These are phyloP conservation scores for Formica aserva DNA, from an alignment of 2,888 invertebrate genomes.

Conservation along the genomic window DNA sequence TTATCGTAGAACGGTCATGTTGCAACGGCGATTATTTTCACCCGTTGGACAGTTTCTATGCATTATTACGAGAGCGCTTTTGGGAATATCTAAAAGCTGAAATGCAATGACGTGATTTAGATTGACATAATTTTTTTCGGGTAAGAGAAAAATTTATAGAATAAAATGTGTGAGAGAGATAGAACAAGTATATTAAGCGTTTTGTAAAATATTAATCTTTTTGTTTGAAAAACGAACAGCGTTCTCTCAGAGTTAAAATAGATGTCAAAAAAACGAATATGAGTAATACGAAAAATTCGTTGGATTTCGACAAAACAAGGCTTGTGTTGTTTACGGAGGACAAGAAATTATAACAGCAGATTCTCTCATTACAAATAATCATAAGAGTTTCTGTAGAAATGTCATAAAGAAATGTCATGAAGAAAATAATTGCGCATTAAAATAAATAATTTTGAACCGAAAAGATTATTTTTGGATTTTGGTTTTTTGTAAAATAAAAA, in stretches of 20 bases:
- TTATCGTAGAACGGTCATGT: neutral
- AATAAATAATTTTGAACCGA: neutral
- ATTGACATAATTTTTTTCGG: slow-evolving; percentile 17
- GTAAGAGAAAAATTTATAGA: neutral
- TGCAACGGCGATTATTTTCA: slow-evolving; percentile 12
- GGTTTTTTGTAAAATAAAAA: neutral
- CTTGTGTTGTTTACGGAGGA: neutral
- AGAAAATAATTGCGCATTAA: neutral
- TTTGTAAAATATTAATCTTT: slow-evolving; percentile 23
- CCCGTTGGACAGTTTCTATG: neutral
- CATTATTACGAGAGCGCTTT: slow-evolving; percentile 20
- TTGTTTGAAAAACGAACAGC: neutral
- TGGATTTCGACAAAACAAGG: slow-evolving; percentile 20
- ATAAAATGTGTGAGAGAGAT: slow-evolving; percentile 1
- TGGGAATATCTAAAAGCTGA: slow-evolving; percentile 10
- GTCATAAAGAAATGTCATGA: neutral
- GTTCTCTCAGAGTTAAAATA: neutral
- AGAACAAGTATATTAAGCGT: slow-evolving; percentile 5
- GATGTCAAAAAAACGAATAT: slow-evolving; percentile 1
- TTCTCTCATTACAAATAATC: neutral
- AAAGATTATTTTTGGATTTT: neutral
- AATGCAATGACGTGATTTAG: slow-evolving; percentile 13
- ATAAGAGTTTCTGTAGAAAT: neutral
- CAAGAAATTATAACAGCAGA: slow-evolving; percentile 9
- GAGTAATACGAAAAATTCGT: slow-evolving; percentile 34